phyloP scores from a whole-genome alignment of 92 coral and sea anemone genomes.

The Heteractis magnifica region DNA sequence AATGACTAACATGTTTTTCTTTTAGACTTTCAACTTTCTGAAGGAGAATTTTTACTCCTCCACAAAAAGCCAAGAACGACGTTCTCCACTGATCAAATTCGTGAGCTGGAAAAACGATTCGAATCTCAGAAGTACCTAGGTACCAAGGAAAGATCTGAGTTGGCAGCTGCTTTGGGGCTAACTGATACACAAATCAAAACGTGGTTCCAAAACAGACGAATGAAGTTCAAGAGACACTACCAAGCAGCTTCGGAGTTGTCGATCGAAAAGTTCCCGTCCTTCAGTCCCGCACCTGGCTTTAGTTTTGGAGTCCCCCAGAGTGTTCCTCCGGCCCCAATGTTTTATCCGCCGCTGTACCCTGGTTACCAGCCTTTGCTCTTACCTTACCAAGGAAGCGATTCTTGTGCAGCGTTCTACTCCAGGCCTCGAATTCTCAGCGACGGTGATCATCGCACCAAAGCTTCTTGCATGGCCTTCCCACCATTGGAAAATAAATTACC shows the following conservation, averaged over 20 bases:
- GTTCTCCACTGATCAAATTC: conserved; percentile 52
- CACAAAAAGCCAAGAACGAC: conserved; percentile 54
- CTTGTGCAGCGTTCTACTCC: conserved; percentile 10
- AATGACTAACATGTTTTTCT: neutral
- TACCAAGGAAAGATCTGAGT: conserved; percentile 50
- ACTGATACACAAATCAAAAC: conserved; percentile 61
- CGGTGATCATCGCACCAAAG: neutral
- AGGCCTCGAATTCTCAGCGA: conserved; percentile 31
- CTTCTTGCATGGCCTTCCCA: neutral
- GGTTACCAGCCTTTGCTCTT: conserved; percentile 10
- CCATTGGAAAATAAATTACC: neutral
- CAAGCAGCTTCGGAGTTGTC: neutral
- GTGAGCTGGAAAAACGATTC: conserved; percentile 51
- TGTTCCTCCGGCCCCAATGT: conserved; percentile 2
- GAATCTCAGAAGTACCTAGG: conserved; percentile 54
- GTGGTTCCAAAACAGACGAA: conserved; percentile 66
- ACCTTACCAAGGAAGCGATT: conserved; percentile 5
- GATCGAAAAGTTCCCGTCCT: neutral
- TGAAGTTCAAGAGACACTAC: conserved; percentile 50
- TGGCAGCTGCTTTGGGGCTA: conserved; percentile 37
- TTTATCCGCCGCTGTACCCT: conserved; percentile 10
- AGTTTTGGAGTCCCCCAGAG: conserved; percentile 13
- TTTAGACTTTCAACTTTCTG: conserved; percentile 35
- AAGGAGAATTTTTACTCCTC: conserved; percentile 23
- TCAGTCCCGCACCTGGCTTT: neutral